Conservation (phyloP, 2,113 vertebrate genomes). For the Hymenochirus boettgeri region DNA sequence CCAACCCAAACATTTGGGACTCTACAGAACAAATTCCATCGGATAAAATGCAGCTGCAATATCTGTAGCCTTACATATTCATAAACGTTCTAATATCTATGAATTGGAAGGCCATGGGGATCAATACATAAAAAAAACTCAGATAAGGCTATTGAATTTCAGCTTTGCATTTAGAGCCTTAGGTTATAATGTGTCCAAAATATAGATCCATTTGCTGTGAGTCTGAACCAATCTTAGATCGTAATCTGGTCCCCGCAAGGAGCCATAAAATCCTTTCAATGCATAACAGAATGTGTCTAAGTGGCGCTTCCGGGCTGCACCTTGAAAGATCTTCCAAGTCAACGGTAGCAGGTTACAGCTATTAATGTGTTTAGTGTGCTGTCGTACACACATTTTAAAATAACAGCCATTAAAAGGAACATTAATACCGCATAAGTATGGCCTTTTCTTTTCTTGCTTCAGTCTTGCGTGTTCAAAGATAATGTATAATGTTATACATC, state of each 20-base stretch:
- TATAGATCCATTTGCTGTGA: constrained; percentile 1
- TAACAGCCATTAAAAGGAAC: too few species aligned
- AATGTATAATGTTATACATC: too few species aligned
- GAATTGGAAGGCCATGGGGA: neutral
- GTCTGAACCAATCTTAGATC: neutral
- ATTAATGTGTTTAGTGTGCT: neutral
- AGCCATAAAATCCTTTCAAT: constrained; percentile 1
- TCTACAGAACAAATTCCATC: neutral
- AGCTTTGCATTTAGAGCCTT: neutral
- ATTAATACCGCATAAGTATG: too few species aligned
- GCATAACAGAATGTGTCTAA: constrained; percentile 1
- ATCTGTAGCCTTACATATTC: neutral
- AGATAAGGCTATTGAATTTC: constrained; percentile 5
- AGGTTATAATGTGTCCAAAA: neutral
- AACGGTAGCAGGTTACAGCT: neutral
- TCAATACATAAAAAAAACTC: neutral
- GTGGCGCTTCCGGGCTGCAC: neutral
- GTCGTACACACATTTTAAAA: too few species aligned
- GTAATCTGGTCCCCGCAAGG: neutral
- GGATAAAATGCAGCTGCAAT: neutral
- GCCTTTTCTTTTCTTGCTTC: too few species aligned
- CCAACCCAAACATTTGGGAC: neutral
- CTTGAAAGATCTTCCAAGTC: neutral
- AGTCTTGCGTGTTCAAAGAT: too few species aligned
- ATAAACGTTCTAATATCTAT: neutral